phyloP scores from a whole-genome alignment of 2,797 vertebrate species.

The Brachymystax lenok region DNA sequence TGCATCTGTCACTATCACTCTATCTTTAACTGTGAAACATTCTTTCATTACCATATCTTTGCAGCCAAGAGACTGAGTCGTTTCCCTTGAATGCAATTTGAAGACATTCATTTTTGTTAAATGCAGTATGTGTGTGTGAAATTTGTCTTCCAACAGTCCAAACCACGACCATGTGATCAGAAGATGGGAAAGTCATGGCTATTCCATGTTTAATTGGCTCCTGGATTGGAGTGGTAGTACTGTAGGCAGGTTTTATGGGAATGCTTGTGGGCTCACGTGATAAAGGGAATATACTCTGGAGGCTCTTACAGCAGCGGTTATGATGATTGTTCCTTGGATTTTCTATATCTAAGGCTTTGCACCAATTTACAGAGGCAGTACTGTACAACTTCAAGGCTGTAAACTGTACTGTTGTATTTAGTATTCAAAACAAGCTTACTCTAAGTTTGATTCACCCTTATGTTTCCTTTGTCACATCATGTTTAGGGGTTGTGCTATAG shows the following conservation, averaged over 20 bases:
- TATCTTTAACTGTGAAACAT: constrained; percentile 37
- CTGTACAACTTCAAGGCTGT: constrained; percentile 22
- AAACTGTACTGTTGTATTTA: neutral
- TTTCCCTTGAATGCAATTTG: constrained; percentile 26
- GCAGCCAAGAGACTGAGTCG: constrained; percentile 30
- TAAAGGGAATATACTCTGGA: constrained; percentile 49
- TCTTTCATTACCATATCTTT: constrained; percentile 32
- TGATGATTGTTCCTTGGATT: constrained; percentile 50
- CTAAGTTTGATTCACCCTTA: too few species aligned
- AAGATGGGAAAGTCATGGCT: constrained; percentile 45
- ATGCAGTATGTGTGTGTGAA: too few species aligned
- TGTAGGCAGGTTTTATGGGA: constrained; percentile 46
- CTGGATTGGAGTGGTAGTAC: constrained; percentile 32
- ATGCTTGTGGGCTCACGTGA: constrained; percentile 53
- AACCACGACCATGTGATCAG: constrained; percentile 53
- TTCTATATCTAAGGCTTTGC: constrained; percentile 39
- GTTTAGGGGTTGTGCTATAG: neutral
- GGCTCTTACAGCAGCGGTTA: constrained; percentile 43
- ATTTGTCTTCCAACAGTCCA: constrained; percentile 38
- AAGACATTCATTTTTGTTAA: neutral
- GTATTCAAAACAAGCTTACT: neutral
- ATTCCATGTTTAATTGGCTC: constrained; percentile 45
- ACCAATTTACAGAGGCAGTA: constrained; percentile 25
- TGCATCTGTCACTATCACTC: constrained; percentile 47
- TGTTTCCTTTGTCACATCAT: neutral